Evolutionary conservation across 92 coral and sea anemone genomes (phyloP), one percentile per base, ranked within the genome.

Genomic region (Siderastrea siderea): DNA sequence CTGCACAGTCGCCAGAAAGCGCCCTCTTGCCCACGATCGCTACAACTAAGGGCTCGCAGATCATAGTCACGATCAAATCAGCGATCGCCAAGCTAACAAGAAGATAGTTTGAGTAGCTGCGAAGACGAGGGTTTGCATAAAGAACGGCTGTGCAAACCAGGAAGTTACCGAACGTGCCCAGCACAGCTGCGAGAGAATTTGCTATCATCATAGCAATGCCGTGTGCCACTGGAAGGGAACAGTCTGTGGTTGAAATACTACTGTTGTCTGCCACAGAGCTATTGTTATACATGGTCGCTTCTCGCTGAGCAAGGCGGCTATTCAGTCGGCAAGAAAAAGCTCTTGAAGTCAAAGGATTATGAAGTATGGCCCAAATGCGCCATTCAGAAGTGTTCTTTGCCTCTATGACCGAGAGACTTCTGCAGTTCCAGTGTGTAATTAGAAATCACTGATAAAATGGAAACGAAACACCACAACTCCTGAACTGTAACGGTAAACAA

Each of bases 61-160:
- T 74, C 82, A 69, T 77, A 47, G 88, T 91, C 19, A 87, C 89
- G 45, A 91, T 70, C 85, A 91, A 78, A 87, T 91, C 91, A n/a
- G 94, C 94, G 38, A 71, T 63, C 3, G 94, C 94, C 58, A 86
- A 73, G 66, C 94, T 91, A 11, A 62, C 67, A 16, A 91, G 91
- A 74, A 91, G 91, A 50, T n/a, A 68, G 85, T 83, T 91, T 11
- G 85, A 76, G 12, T 69, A 64, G 61, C 88, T 64, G 51, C 82
- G 91, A 6, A 85, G 84, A 14, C 76, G 78, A 45, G 69, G 71
- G 14, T 15, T 83, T 55, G 79, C 69, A 7, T 53, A 60, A 38
- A 83, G 78, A 7, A 91, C 88, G 5, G 91, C 94, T 47, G 64
- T 38, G 59, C 86, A 75, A 47, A 91, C 86, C 50, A 81, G 84